Base-by-base conservation (phyloP, 2,888 invertebrate species). In the Epistrophella euchroma region DNA sequence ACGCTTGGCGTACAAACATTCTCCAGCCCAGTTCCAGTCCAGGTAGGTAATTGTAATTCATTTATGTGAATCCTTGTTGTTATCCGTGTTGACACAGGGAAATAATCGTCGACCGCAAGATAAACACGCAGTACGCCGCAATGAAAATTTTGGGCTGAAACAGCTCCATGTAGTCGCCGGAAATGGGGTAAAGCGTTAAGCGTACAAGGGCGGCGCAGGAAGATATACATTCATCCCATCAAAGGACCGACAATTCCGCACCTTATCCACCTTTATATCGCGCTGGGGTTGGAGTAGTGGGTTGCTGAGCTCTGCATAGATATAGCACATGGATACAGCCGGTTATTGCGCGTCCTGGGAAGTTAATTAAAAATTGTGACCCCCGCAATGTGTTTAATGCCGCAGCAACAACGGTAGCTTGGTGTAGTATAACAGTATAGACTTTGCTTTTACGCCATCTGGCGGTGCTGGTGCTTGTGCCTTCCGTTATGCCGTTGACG, bases 81-180 rank as follows among this genome's bases (percentile, higher is more conserved):
- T 86, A 86, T 86, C 86, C 86, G 86, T 86, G 86, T 86, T 86
- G 86, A 86, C 86, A 86, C 82, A 86, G 86, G 86, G 82, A 86
- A 86, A 86, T 86, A 86, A 86, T 86, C 86, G 86, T 86, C 86
- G 86, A 86, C 86, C 86, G 86, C 86, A 86, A 78, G 86, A 86
- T 86, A 86, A 86, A 86, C 86, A 86, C 86, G 81, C 86, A 86
- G 86, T 77, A 32, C 71, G 86, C 77, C 82, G 86, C 78, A 86
- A 82, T 82, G 86, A 45, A 82, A 82, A 78, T 82, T 82, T 86
- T 82, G n/a, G 86, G 62, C 80, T 76, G 64, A 75, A 71, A 77
- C 45, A 52, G 45, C 40, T 58, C 22, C 55, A 35, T 35, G 3
- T 40, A 25, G 28, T 19, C 60, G n/a, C 32, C 19, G 70, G 80